Base-by-base conservation (phyloP, 2,113 vertebrate genomes). In the Polypterus bichir region DNA sequence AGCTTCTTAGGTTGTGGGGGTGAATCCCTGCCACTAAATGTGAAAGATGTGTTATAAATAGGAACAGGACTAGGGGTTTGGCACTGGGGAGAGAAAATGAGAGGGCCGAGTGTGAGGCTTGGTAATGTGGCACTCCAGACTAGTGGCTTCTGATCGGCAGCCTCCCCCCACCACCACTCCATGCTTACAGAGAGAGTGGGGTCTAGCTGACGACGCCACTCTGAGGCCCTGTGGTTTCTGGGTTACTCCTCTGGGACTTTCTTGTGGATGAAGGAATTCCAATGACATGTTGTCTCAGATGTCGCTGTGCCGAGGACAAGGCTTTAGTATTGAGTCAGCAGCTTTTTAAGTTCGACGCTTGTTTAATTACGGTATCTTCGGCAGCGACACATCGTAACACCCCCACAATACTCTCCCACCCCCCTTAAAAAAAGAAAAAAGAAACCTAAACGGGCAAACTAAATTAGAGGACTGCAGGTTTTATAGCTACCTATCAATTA, bases 201-300 rank as follows among this genome's bases (percentile, higher is more conserved):
- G 27, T 27, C 27, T 27, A 27, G 27, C 27, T 27, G n/a, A 59
- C 65, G 65, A 69, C 49, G 58, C 61, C 52, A 61, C 59, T 61
- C 49, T 56, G 49, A 46, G 62, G 66, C 59, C 52, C 59, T 57
- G 55, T 54, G 59, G 64, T 64, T 69, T 71, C 55, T 68, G 54
- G 49, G 54, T 27, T 60, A 51, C 57, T 62, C 57, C 3, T 4
- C 62, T 7, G 5, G 55, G 8, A 59, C 57, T 52, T 61, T 64
- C 54, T 58, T 64, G 67, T 62, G 57, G 57, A 59, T 47, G 8
- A 57, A 49, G 44, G 45, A 44, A 5, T 44, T 7, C 53, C 48
- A 47, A 56, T 9, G 61, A 10, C n/a, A 46, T 46, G 55, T 9
- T 48, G 54, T 47, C 11, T 52, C 62, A 48, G 4, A 10, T 58